These are phyloP conservation scores for Pantherophis guttatus DNA, from an alignment of 2,113 vertebrate species.

Conservation along the genomic window DNA sequence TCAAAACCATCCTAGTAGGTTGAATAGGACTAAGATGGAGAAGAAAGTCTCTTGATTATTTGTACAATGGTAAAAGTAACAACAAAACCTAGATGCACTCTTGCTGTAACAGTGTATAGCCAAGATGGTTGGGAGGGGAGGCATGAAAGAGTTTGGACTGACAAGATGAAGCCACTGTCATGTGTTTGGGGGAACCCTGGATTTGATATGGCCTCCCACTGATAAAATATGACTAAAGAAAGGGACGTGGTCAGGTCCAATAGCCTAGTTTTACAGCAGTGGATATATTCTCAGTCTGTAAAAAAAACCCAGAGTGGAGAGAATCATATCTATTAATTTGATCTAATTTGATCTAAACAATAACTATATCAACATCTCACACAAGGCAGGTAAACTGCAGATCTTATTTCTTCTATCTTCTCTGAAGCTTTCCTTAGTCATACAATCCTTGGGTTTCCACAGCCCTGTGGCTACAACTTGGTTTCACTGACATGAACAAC, in stretches of 20 bases:
- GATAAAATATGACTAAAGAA: not conserved
- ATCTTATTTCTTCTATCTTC: no score
- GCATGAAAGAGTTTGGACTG: not conserved
- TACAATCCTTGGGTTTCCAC: no score
- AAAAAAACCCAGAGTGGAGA: no score
- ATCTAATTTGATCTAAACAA: no score
- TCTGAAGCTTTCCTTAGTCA: no score
- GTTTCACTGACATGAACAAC: no score
- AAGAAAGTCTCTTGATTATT: not conserved
- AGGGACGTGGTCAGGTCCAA: not conserved
- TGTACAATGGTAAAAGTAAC: not conserved
- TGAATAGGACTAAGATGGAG: not conserved
- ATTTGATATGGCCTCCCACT: not conserved
- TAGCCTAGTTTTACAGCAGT: not conserved
- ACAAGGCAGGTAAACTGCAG: no score
- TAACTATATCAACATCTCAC: no score
- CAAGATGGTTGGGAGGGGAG: not conserved
- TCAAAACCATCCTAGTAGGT: not conserved
- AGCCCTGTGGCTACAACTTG: no score
- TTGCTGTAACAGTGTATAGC: no score
- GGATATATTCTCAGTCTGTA: not conserved
- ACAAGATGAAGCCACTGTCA: not conserved
- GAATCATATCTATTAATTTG: no score
- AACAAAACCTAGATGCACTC: not conserved
- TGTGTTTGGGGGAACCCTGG: not conserved